phyloP scores from a whole-genome alignment of 53 echinoderm and acorn worm genomes.

The Paracentrotus lividus region DNA sequence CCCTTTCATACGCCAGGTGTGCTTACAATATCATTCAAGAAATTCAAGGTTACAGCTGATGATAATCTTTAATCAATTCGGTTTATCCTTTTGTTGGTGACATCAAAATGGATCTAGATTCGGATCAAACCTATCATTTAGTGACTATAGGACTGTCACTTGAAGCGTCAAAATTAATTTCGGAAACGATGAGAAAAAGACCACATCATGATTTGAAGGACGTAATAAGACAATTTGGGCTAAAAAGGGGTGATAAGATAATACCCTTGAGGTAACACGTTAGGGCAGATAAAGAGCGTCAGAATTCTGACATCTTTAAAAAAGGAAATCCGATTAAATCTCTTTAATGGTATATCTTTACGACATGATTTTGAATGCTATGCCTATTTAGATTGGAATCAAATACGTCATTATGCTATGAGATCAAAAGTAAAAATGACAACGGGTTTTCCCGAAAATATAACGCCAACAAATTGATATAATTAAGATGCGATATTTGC shows the following conservation, averaged over 20 bases:
- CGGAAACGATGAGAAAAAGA: background rate
- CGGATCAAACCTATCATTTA: background rate
- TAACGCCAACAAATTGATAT: background rate
- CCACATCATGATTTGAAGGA: conserved; percentile 39
- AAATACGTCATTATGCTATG: background rate
- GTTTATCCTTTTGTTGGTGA: conserved; percentile 33
- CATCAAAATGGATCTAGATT: conserved; percentile 38
- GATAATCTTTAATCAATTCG: background rate
- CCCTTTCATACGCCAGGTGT: conserved; percentile 17
- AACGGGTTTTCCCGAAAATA: background rate
- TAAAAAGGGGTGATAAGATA: no score
- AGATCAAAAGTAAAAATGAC: background rate
- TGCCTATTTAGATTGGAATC: conserved; percentile 6
- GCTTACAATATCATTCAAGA: background rate
- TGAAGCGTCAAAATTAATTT: background rate
- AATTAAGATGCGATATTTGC: background rate
- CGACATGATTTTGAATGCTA: background rate
- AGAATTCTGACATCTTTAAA: no score
- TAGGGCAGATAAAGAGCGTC: background rate
- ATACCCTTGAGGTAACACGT: conserved; percentile 1
- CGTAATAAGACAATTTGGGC: conserved; percentile 9
- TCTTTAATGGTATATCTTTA: background rate
- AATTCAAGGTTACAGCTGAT: conserved; percentile 28
- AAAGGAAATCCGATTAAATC: background rate
- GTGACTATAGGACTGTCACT: background rate